Conservation (phyloP, 1,140 invertebrate species). For the Halictus rubicundus region DNA sequence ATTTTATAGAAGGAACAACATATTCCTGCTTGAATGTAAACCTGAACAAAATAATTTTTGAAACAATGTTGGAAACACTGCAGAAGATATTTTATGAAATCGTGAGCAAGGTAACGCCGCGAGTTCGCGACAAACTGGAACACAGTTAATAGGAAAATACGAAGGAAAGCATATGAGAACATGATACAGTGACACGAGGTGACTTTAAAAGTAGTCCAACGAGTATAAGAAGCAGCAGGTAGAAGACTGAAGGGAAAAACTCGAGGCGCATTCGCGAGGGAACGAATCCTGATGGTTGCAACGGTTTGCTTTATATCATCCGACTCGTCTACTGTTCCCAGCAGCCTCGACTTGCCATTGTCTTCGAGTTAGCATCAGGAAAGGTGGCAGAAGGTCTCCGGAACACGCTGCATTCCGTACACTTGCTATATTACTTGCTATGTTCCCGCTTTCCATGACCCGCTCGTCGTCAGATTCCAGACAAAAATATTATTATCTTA, state of each 20-base stretch:
- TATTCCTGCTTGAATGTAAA: too few species aligned
- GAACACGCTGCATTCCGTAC: conserved; percentile 47
- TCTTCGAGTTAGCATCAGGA: conserved; percentile 36
- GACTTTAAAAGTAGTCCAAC: conserved; percentile 18
- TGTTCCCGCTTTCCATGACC: not conserved
- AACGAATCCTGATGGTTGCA: conserved; percentile 42
- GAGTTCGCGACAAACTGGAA: too few species aligned
- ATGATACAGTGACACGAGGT: not conserved
- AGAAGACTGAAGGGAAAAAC: conserved; percentile 19
- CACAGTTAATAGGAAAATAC: not conserved
- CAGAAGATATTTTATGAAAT: too few species aligned
- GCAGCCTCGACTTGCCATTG: conserved; percentile 47
- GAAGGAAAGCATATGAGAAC: conserved; percentile 12
- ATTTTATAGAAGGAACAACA: too few species aligned
- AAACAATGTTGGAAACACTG: too few species aligned
- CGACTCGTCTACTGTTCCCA: conserved; percentile 40
- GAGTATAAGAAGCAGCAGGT: not conserved
- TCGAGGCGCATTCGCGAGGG: conserved; percentile 1
- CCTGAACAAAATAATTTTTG: too few species aligned
- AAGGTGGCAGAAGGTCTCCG: conserved; percentile 47
- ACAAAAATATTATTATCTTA: conserved; percentile 46
- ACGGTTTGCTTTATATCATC: conserved; percentile 55
- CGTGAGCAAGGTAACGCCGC: too few species aligned
- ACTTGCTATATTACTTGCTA: conserved; percentile 11
- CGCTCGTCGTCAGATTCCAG: conserved; percentile 20